Evolutionary conservation across 2,113 vertebrate species (phyloP), one percentile per base, ranked within the genome.

Genomic region (Tetraodon nigroviridis): DNA sequence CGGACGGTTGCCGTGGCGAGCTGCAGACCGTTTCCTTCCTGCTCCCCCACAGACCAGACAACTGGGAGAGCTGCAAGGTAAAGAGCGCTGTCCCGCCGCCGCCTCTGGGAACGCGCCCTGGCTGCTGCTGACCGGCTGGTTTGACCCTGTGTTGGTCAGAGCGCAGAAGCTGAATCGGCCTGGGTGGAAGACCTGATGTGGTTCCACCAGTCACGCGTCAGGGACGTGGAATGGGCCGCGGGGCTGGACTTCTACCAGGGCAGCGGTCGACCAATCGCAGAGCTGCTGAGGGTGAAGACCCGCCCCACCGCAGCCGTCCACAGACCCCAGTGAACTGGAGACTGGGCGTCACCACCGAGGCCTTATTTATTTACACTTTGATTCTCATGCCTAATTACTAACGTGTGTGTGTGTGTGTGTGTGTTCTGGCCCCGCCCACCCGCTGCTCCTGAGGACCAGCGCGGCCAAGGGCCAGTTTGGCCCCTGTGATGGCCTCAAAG

Each of bases 111-210:
- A 32, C 6, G 2, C 8, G 29, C 6, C 32, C 32, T 37, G 32
- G 1, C 32, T 37, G 8, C 32, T 37, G 32, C 32, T 12, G 8
- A 12, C 32, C 4, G 32, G 32, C 32, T 12, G 11, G 11, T 37
- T 20, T 20, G 3, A n/a, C 8, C 46, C 15, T 46, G 6, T 8
- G 21, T 40, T 59, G 44, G 2, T 51, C 83, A 92, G 91, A 88
- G 71, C 2, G 0, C 71, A 5, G 71, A 78, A 22, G 59, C 61
- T 0, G 89, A 83, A 49, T 67, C 82, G 2, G 3, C 24, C 0
- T 91, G 90, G 90, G 89, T 87, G 2, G 91, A 92, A 41, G 85
- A 91, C 48, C 82, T 79, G 49, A 67, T 91, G 53, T 91, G 90
- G 90, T 90, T 91, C 69, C 91, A 92, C 51, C 88, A 89, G 24